These are phyloP conservation scores for Circaetus gallicus DNA, from an alignment of 2,113 vertebrate genomes.

Conservation along the genomic window DNA sequence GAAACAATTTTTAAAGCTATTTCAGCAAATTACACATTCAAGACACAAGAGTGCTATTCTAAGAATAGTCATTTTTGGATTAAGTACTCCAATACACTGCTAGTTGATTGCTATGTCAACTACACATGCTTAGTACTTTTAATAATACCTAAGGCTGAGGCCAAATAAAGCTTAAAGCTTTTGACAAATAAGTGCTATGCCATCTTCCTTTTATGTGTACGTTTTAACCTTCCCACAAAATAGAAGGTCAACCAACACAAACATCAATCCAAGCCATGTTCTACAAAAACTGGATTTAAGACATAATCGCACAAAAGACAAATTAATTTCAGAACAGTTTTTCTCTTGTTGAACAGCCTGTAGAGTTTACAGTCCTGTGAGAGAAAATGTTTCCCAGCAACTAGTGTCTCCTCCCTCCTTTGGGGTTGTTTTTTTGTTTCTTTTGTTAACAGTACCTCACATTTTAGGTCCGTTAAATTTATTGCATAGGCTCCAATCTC, in stretches of 20 bases:
- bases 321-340: not conserved
- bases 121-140: not conserved
- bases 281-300: not conserved
- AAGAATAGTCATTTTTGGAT: not conserved
- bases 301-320: not conserved
- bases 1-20: not conserved
- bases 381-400: not conserved
- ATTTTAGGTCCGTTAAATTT: not conserved
- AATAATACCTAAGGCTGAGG: not conserved
- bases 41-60: not conserved
- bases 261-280: not conserved
- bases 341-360: not conserved
- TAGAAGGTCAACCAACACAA: not conserved
- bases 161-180: not conserved
- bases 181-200: not conserved
- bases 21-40: not conserved
- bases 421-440: no score
- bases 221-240: not conserved
- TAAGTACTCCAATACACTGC: not conserved
- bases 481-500: rapidly evolving
- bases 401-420: not conserved
- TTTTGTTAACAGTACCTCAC: not conserved
- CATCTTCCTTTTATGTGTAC: not conserved
- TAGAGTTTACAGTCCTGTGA: not conserved
- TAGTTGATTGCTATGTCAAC: not conserved